phyloP scores from a whole-genome alignment of 1,140 invertebrate species.

The Eumeta japonica region DNA sequence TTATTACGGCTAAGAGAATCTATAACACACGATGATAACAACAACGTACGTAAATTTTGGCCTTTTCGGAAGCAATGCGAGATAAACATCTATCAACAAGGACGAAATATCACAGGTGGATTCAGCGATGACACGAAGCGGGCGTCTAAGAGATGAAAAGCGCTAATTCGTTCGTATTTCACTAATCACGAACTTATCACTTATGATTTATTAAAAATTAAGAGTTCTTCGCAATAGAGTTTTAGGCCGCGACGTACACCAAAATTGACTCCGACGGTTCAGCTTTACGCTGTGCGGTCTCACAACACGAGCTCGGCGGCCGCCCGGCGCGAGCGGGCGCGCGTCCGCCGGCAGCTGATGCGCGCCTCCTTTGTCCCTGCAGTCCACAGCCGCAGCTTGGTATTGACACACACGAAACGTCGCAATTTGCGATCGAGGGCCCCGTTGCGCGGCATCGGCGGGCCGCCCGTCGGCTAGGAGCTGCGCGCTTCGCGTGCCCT shows the following conservation, averaged over 20 bases:
- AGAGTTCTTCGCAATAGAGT: no score
- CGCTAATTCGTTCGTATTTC: no score
- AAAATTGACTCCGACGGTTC: no score
- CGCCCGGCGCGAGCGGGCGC: constrained; percentile 6
- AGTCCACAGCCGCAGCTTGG: constrained; percentile 54
- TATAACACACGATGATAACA: no score
- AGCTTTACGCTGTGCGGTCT: no score
- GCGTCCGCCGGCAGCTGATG: constrained; percentile 23
- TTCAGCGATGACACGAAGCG: constrained; percentile 47
- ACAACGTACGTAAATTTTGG: no score
- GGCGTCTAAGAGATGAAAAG: constrained; percentile 51
- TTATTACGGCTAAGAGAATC: no score
- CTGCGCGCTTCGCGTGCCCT: constrained; percentile 14
- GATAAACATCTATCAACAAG: constrained; percentile 31
- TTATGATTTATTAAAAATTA: constrained; percentile 12
- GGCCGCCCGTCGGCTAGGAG: constrained; percentile 8
- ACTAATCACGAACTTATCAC: constrained; percentile 14
- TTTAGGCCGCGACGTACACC: no score
- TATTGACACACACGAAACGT: constrained; percentile 57
- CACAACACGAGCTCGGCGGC: no score
- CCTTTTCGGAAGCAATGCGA: no score
- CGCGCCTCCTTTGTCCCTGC: constrained; percentile 51
- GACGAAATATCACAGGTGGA: constrained; percentile 49
- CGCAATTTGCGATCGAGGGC: constrained; percentile 43
- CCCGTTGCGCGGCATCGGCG: constrained; percentile 51